Conservation (phyloP, 2,113 vertebrate genomes). For the Eurypyga helias region DNA sequence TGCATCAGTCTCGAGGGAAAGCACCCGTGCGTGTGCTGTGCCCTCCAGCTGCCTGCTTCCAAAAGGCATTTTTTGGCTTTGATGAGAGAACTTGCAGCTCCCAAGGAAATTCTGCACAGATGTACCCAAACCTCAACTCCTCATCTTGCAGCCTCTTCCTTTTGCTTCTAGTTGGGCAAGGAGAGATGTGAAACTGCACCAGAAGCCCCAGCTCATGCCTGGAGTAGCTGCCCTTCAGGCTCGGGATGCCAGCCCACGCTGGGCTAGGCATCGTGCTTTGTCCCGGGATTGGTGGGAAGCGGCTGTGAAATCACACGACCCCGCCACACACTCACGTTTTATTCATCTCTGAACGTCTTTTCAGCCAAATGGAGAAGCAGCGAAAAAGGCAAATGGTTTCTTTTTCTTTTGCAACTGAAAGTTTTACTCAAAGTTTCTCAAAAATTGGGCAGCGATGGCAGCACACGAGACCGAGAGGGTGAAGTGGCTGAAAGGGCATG, state of each 20-base stretch:
- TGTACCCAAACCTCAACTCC: not conserved
- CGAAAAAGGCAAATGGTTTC: not conserved
- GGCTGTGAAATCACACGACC: not conserved
- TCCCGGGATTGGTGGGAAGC: not conserved
- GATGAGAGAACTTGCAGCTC: not conserved
- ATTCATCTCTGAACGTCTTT: not conserved
- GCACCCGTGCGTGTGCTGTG: not conserved
- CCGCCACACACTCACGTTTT: not conserved
- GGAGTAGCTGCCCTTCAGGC: not conserved
- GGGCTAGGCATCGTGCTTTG: not conserved
- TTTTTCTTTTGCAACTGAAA: slow-evolving; percentile 44
- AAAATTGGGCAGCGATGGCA: not conserved
- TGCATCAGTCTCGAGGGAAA: not conserved
- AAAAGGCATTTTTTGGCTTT: not conserved
- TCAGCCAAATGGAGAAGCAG: not conserved
- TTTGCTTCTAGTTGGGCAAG: not conserved
- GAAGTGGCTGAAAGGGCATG: not conserved
- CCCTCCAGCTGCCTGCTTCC: not conserved
- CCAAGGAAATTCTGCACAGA: not conserved
- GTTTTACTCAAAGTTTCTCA: slow-evolving; percentile 39
- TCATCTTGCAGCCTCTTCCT: not conserved
- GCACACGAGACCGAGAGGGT: not conserved
- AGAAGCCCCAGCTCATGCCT: not conserved
- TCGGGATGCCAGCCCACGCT: not conserved
- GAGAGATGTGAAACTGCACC: not conserved